Conservation (phyloP, 2,888 invertebrate genomes). For the Stramonita haemastoma region DNA sequence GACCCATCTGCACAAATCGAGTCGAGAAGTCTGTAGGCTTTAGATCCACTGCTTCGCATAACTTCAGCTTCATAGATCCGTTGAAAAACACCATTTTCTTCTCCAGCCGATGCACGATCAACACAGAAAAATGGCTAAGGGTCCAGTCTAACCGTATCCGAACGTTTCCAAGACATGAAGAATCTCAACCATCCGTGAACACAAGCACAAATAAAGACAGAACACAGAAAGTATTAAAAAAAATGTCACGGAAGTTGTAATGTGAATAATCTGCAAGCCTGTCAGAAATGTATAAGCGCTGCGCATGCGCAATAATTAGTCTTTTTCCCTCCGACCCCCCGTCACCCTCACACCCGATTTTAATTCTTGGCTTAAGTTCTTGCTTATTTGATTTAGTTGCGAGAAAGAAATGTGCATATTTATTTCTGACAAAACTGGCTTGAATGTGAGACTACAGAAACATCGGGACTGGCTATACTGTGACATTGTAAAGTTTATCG, state of each 20-base stretch:
- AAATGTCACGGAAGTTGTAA: conserved; percentile 61
- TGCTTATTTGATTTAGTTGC: not conserved
- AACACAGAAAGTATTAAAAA: conserved; percentile 46
- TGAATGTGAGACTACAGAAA: not conserved
- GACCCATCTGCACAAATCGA: conserved; percentile 73
- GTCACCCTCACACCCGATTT: not conserved
- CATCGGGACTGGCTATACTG: not conserved
- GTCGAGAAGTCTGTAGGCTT: conserved; percentile 93
- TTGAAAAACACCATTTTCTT: conserved; percentile 83
- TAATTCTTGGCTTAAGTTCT: too few relatives aligned
- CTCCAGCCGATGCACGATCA: conserved; percentile 44
- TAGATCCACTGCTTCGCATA: conserved; percentile 98
- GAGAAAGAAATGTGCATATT: not conserved
- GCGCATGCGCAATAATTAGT: conserved; percentile 56
- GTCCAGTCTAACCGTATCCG: conserved; percentile 41
- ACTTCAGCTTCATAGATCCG: conserved; percentile 96
- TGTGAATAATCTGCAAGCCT: conserved; percentile 53
- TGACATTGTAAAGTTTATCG: too few relatives aligned
- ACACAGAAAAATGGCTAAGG: conserved; percentile 43
- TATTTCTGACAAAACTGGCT: not conserved
- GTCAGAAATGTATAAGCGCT: conserved; percentile 53
- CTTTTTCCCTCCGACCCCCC: conserved; percentile 48
- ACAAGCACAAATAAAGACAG: conserved; percentile 40
- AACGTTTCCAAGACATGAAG: conserved; percentile 41
- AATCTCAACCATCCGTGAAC: conserved; percentile 40